These are phyloP conservation scores for Melangyna quadrimaculata DNA, from an alignment of 2,888 invertebrate species.

Conservation along the genomic window DNA sequence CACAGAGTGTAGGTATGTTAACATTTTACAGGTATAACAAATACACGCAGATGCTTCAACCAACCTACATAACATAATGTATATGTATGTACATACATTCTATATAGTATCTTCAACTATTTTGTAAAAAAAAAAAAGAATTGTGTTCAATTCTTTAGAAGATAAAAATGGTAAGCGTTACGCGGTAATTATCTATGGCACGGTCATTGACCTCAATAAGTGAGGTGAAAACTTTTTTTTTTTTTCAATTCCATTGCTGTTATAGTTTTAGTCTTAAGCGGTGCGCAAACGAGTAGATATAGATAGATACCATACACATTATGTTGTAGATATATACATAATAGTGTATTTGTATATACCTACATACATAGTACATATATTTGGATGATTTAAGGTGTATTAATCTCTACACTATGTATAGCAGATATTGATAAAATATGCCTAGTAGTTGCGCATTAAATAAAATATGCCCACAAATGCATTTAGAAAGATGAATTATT, in stretches of 20 bases:
- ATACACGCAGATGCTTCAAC: conserved; percentile 24
- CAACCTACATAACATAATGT: neutral
- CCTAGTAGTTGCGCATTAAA: neutral
- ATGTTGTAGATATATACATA: too few species aligned
- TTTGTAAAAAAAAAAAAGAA: conserved; percentile 49
- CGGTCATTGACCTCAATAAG: conserved; percentile 53
- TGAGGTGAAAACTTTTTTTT: conserved; percentile 8
- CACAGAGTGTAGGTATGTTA: neutral
- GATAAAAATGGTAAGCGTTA: conserved; percentile 62
- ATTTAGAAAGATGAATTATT: conserved; percentile 44
- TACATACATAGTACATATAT: too few species aligned
- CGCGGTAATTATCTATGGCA: conserved; percentile 50
- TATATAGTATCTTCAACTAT: neutral
- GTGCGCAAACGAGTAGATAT: neutral
- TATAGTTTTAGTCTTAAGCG: conserved; percentile 32
- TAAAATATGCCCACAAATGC: neutral
- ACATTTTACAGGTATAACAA: neutral
- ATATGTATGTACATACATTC: neutral
- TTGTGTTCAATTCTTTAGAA: conserved; percentile 38
- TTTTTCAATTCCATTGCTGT: conserved; percentile 47
- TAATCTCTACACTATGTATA: neutral
- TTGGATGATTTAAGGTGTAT: neutral
- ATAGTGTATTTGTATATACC: too few species aligned
- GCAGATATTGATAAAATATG: conserved; percentile 8
- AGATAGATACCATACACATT: neutral